phyloP scores from a whole-genome alignment of 2,797 vertebrate species.

The Phylloscopus collybita region DNA sequence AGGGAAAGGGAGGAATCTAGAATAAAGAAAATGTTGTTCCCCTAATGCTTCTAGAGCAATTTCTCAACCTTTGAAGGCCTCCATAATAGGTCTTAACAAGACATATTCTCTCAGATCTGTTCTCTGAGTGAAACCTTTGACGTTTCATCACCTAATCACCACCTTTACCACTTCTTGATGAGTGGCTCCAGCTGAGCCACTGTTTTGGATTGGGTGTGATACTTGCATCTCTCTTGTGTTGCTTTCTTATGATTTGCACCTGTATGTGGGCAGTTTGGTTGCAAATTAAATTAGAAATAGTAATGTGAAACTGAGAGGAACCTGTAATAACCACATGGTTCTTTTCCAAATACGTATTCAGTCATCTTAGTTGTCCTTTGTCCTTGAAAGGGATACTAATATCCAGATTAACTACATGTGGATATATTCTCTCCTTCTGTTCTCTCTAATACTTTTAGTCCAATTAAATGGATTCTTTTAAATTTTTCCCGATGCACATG shows the following conservation, averaged over 20 bases:
- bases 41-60: not conserved
- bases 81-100: too few species aligned
- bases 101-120: not conserved
- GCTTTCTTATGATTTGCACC: not conserved
- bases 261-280: not conserved
- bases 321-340: not conserved
- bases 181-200: not conserved
- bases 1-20: accelerated
- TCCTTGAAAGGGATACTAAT: not conserved
- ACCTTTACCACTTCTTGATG: not conserved
- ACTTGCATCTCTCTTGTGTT: not conserved
- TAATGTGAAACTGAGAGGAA: not conserved
- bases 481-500: not conserved
- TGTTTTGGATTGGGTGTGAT: not conserved
- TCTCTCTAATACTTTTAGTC: not conserved
- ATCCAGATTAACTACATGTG: not conserved
- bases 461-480: not conserved
- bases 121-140: not conserved
- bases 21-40: not conserved
- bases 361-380: not conserved
- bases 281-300: not conserved
- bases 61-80: not conserved
- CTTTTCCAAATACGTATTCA: not conserved
- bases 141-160: not conserved
- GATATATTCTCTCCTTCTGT: not conserved